Percentiles rank a stretch among this genome's conserved stretches.
phyloP scores from a whole-genome alignment of 2,888 invertebrate species.

The Baronia brevicornis region DNA sequence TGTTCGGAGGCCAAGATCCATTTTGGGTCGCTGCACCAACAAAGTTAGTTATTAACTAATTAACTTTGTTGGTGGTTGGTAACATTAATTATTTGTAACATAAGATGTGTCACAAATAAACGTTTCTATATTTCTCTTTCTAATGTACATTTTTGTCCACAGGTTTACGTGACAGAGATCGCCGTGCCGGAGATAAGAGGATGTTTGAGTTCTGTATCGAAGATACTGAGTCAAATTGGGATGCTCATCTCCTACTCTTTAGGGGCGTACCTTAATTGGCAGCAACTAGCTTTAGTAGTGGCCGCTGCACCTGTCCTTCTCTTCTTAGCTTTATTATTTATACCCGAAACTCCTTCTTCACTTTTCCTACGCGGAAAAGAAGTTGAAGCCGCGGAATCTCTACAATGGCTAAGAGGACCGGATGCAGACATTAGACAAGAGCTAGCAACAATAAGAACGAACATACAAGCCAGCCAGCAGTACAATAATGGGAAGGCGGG shows the following conservation, averaged over 20 bases:
- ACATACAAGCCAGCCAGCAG: slow-evolving; percentile 73
- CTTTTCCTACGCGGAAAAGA: slow-evolving; percentile 84
- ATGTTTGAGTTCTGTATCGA: slow-evolving; percentile 88
- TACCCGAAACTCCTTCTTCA: slow-evolving; percentile 93
- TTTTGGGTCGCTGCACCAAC: too few relatives aligned
- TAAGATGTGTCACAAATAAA: too few relatives aligned
- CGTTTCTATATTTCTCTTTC: too few relatives aligned
- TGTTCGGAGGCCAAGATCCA: too few relatives aligned
- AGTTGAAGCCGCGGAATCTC: slow-evolving; percentile 81
- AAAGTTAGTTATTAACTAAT: too few relatives aligned
- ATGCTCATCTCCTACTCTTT: slow-evolving; percentile 87
- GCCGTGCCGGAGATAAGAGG: slow-evolving; percentile 90
- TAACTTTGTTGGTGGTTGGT: too few relatives aligned
- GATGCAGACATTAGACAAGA: slow-evolving; percentile 85
- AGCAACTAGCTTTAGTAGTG: slow-evolving; percentile 86
- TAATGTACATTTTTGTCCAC: too few relatives aligned
- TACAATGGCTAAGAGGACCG: slow-evolving; percentile 87
- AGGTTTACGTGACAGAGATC: slow-evolving; percentile 94
- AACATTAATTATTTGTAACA: too few relatives aligned
- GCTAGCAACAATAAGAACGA: slow-evolving; percentile 81
- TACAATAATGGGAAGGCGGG: slow-evolving; percentile 49
- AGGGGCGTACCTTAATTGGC: slow-evolving; percentile 89
- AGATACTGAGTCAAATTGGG: slow-evolving; percentile 89
- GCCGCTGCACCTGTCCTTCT: slow-evolving; percentile 85
- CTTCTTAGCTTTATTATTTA: slow-evolving; percentile 82